Evolutionary conservation across 2,888 invertebrate species (phyloP).

Genomic region (Pammene fasciana): DNA sequence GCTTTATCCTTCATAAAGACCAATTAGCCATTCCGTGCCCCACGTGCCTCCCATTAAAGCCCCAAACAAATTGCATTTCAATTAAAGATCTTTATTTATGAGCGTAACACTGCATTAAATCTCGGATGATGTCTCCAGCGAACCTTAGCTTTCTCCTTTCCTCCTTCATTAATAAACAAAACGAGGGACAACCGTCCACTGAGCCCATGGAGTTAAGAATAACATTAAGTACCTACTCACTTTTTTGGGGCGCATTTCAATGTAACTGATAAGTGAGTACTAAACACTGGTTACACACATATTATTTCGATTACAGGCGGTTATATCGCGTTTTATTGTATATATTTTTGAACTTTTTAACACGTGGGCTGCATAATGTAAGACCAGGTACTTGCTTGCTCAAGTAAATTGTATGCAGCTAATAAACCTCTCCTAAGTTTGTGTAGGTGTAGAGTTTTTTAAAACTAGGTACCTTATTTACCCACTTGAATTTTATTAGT

Average conservation of each 20-base stretch:
- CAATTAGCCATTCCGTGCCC: conserved; percentile 30
- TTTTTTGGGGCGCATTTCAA: conserved; percentile 1
- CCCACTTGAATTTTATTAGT: too few species aligned
- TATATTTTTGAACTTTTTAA: too few species aligned
- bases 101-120: conserved; percentile 66
- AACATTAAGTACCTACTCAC: neutral
- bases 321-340: neutral
- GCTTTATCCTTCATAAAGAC: conserved; percentile 32
- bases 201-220: conserved; percentile 30
- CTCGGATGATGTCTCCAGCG: conserved; percentile 59
- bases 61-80: conserved; percentile 48
- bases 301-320: neutral
- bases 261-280: neutral
- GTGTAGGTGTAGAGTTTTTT: too few species aligned
- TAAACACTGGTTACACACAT: neutral
- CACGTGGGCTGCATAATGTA: too few species aligned
- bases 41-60: conserved; percentile 27
- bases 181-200: conserved; percentile 40
- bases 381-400: too few species aligned
- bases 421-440: too few species aligned
- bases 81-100: conserved; percentile 67
- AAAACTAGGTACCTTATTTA: too few species aligned
- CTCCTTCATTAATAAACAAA: conserved; percentile 57
- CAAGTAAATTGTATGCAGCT: too few species aligned
- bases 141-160: conserved; percentile 52